Conservation (phyloP, 1,140 invertebrate genomes). For the Tetramorium parvispinum region DNA sequence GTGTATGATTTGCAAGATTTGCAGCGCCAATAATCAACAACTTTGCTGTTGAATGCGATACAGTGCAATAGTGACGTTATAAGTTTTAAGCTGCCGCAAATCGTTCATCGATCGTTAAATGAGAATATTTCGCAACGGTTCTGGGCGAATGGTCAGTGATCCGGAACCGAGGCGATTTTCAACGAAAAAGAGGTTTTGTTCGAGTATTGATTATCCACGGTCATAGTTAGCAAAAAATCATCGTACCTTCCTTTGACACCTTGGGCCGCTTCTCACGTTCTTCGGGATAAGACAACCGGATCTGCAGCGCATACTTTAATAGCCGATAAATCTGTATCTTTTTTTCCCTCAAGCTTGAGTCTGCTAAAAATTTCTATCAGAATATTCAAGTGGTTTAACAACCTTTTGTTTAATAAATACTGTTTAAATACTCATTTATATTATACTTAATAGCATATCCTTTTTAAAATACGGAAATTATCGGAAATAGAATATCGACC, state of each 20-base stretch:
- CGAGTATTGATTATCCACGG: conserved; percentile 8
- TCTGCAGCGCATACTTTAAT: conserved; percentile 11
- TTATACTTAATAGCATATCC: not conserved
- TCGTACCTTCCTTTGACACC: conserved; percentile 2
- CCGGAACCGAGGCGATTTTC: conserved; percentile 39
- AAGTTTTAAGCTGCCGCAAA: not conserved
- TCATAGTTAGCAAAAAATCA: conserved; percentile 15
- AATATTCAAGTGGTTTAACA: conserved; percentile 13
- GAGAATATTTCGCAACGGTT: conserved; percentile 39
- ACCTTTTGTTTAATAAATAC: not conserved
- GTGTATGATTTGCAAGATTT: conserved; percentile 3
- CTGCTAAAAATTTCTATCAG: not conserved
- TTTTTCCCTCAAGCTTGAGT: not conserved
- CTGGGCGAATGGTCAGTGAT: conserved; percentile 50
- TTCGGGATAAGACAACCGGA: conserved; percentile 13
- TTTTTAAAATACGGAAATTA: not conserved
- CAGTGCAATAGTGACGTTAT: not conserved
- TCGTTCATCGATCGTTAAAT: conserved; percentile 25
- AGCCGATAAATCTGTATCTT: not conserved
- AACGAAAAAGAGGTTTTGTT: conserved; percentile 15
- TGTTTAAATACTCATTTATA: not conserved
- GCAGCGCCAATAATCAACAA: not conserved
- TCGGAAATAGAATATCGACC: not conserved
- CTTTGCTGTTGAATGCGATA: not conserved
- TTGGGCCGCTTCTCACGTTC: not conserved